A percentile compares a stretch with the other conserved stretches of the same genome.
These are phyloP conservation scores for Venustoraphidia nigricollis DNA, from an alignment of 2,888 invertebrate genomes.

Conservation along the genomic window DNA sequence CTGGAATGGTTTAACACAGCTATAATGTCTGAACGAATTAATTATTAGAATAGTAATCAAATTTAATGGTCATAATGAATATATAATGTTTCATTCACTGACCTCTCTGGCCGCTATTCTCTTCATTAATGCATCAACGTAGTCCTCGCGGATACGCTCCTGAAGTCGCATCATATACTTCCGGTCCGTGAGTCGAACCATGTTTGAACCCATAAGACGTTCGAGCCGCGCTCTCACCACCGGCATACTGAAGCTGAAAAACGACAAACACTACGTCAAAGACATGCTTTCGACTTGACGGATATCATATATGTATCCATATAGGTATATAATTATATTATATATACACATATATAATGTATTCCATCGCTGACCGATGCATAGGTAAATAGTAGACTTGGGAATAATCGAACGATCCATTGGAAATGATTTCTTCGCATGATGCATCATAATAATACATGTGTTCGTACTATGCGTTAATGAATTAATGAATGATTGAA, in stretches of 20 bases:
- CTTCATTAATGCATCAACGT: slow-evolving; percentile 44
- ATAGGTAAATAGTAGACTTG: too few species aligned
- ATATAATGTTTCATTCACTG: slow-evolving; percentile 17
- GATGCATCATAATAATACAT: too few species aligned
- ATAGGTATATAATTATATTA: too few species aligned
- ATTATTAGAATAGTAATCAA: neutral
- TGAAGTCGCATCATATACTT: slow-evolving; percentile 50
- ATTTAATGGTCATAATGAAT: neutral
- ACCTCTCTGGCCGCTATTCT: slow-evolving; percentile 47
- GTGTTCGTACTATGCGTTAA: too few species aligned
- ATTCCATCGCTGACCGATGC: too few species aligned
- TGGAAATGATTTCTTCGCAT: too few species aligned
- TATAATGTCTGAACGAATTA: neutral
- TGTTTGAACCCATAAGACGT: slow-evolving; percentile 52
- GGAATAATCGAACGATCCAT: too few species aligned
- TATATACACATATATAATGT: too few species aligned
- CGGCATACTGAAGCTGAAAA: slow-evolving; percentile 28
- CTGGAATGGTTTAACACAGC: too few species aligned
- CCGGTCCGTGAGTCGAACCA: slow-evolving; percentile 50
- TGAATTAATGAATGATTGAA: too few species aligned
- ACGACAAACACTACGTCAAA: neutral
- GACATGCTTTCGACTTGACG: neutral
- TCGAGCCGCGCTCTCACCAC: slow-evolving; percentile 47
- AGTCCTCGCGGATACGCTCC: slow-evolving; percentile 44
- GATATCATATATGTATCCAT: too few species aligned